Evolutionary conservation across 2,888 invertebrate species (phyloP).

Genomic region (Caenorhabditis drosophilae): DNA sequence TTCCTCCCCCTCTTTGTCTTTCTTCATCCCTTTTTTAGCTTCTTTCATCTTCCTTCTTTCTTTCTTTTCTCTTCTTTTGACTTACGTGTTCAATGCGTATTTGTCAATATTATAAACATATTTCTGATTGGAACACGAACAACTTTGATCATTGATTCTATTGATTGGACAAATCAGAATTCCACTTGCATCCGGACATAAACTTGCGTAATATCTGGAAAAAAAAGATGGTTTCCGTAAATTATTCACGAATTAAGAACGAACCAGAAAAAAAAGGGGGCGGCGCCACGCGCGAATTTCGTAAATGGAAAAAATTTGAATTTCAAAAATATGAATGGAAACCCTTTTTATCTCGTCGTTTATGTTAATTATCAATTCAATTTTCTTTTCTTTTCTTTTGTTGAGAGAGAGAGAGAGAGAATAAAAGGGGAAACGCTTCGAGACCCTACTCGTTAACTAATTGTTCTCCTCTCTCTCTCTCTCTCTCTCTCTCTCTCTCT

Average conservation of each 20-base stretch:
- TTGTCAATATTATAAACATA: slow-evolving; percentile 52
- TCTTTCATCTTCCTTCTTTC: too few relatives aligned
- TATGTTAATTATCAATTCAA: background rate
- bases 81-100: slow-evolving; percentile 44
- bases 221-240: background rate
- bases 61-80: too few relatives aligned
- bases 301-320: too few relatives aligned
- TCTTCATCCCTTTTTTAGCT: too few relatives aligned
- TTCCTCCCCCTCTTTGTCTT: too few relatives aligned
- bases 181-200: slow-evolving; percentile 21
- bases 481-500: background rate
- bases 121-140: slow-evolving; percentile 31
- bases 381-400: background rate
- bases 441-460: too few relatives aligned
- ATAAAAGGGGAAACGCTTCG: too few relatives aligned
- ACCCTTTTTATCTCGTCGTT: background rate
- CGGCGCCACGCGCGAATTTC: too few relatives aligned
- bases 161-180: slow-evolving; percentile 33
- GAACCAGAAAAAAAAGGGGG: background rate
- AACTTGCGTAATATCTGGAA: slow-evolving; percentile 18
- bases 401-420: too few relatives aligned
- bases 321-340: background rate
- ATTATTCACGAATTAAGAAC: background rate
- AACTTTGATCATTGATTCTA: slow-evolving; percentile 15
- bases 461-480: background rate